Conservation (phyloP, 2,888 invertebrate genomes). For the Coleophora deauratella region DNA sequence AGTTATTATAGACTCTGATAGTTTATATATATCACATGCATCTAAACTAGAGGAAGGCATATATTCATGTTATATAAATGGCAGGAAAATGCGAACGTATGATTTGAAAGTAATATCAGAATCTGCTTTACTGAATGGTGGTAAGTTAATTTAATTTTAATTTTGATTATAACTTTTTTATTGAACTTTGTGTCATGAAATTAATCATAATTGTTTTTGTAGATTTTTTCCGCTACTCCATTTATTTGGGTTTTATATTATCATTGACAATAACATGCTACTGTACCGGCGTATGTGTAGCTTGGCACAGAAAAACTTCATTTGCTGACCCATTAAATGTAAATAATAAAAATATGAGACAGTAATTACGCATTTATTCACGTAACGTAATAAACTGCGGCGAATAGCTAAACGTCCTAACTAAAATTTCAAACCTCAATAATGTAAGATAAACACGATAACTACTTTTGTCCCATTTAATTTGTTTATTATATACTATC, state of each 20-base stretch:
- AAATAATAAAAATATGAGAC: slow-evolving; percentile 5
- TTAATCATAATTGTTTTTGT: slow-evolving; percentile 19
- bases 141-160: slow-evolving; percentile 26
- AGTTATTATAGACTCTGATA: slow-evolving; percentile 69
- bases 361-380: not conserved
- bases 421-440: no score
- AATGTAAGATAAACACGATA: no score
- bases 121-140: slow-evolving; percentile 62
- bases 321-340: slow-evolving; percentile 36
- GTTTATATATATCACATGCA: slow-evolving; percentile 73
- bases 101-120: slow-evolving; percentile 65
- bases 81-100: slow-evolving; percentile 68
- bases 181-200: no score
- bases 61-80: slow-evolving; percentile 80
- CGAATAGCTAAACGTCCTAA: no score
- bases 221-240: slow-evolving; percentile 74
- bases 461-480: no score
- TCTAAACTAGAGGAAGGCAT: slow-evolving; percentile 77
- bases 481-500: no score
- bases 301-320: slow-evolving; percentile 50
- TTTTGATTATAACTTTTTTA: not conserved
- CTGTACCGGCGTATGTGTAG: slow-evolving; percentile 70
- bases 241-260: slow-evolving; percentile 73
- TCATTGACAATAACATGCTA: slow-evolving; percentile 72
- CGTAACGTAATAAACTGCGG: no score